Percentiles rank a stretch among this genome's conserved stretches.
These are phyloP conservation scores for Psophia crepitans DNA, from an alignment of 2,113 vertebrate genomes.

Conservation along the genomic window DNA sequence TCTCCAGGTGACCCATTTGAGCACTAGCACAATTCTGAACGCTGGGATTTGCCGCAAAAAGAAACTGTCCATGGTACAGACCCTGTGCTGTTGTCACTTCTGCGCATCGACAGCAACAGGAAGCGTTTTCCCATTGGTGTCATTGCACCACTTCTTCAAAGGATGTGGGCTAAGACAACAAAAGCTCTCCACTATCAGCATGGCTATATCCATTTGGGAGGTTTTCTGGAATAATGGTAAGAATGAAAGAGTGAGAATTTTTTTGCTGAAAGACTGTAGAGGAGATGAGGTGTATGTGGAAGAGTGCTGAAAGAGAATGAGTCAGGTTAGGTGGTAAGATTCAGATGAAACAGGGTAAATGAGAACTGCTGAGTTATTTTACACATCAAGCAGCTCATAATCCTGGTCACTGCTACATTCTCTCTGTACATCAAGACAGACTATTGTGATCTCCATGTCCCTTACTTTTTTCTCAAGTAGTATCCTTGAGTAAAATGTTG, in stretches of 20 bases:
- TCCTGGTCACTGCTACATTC: neutral
- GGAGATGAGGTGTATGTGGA: neutral
- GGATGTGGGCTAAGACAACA: neutral
- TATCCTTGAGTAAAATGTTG: neutral
- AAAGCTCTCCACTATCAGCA: neutral
- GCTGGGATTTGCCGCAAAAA: neutral
- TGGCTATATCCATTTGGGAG: neutral
- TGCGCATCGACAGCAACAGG: neutral
- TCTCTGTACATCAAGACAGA: neutral
- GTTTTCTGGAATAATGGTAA: neutral
- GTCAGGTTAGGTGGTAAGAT: neutral
- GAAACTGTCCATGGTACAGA: neutral
- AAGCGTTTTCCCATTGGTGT: neutral
- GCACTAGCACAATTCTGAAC: neutral
- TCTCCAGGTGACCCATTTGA: neutral
- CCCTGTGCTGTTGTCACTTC: neutral
- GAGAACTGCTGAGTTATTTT: neutral
- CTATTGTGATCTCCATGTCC: neutral
- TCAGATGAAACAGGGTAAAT: neutral
- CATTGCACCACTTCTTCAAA: neutral
- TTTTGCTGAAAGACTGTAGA: neutral
- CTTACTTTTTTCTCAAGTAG: neutral
- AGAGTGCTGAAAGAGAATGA: neutral
- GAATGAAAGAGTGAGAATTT: neutral
- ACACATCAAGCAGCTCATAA: neutral